Percentiles rank a stretch among this genome's conserved stretches.
Evolutionary conservation across 2,888 invertebrate species (phyloP).

Genomic region (Erebia palarica): DNA sequence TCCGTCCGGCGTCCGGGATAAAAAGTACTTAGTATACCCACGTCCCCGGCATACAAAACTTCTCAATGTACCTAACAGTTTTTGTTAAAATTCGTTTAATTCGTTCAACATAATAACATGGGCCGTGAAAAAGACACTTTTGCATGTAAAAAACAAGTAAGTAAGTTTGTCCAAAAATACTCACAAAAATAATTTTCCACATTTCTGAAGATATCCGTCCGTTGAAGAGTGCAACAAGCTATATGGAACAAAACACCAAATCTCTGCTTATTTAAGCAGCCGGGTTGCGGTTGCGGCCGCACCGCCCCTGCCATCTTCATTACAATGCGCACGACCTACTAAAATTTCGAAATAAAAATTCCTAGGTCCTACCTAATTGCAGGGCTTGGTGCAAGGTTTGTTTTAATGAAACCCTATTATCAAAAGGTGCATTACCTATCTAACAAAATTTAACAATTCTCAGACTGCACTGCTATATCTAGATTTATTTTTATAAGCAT

Average conservation of each 20-base stretch:
- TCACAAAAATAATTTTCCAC: constrained; percentile 67
- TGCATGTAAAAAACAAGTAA: background rate
- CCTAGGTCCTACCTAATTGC: constrained; percentile 28
- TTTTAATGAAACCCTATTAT: constrained; percentile 21
- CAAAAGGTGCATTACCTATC: background rate
- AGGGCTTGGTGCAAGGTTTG: constrained; percentile 14
- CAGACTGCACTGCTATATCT: background rate
- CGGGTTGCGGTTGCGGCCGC: constrained; percentile 58
- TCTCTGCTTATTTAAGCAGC: constrained; percentile 61
- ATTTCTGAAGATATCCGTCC: constrained; percentile 47
- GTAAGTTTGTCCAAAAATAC: constrained; percentile 41
- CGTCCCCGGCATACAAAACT: too few relatives aligned
- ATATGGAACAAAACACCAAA: constrained; percentile 50
- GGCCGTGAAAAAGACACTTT: background rate
- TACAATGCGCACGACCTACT: constrained; percentile 64
- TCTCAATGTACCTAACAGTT: too few relatives aligned
- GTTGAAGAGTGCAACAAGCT: constrained; percentile 41
- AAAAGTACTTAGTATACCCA: too few relatives aligned
- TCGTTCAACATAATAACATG: too few relatives aligned
- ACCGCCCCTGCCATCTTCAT: constrained; percentile 64
- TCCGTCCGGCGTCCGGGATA: too few relatives aligned
- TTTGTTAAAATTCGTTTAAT: too few relatives aligned
- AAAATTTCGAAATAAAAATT: constrained; percentile 59
- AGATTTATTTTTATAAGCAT: too few relatives aligned
- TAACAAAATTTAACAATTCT: background rate